Percentiles rank a stretch among this genome's conserved stretches.
phyloP scores from a whole-genome alignment of 2,888 invertebrate genomes.

The Ophion ventricosus region DNA sequence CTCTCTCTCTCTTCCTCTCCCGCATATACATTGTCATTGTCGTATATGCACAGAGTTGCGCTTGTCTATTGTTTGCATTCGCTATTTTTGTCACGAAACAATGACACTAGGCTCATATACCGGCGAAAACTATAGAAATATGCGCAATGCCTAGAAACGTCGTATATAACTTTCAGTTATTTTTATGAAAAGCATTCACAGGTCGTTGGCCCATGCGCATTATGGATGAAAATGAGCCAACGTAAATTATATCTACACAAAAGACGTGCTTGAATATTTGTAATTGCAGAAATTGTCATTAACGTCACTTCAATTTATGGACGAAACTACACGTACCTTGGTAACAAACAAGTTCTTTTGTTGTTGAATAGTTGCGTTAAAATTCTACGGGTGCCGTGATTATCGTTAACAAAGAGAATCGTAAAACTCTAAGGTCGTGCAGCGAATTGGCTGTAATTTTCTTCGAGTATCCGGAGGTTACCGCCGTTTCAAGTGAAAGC shows the following conservation, averaged over 20 bases:
- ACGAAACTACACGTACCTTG: neutral
- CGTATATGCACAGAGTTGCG: neutral
- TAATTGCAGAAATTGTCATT: neutral
- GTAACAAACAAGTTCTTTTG: neutral
- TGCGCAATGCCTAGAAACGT: neutral
- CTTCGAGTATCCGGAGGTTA: neutral
- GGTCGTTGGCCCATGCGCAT: neutral
- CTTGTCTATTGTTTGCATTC: neutral
- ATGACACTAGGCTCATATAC: neutral
- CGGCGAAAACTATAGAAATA: neutral
- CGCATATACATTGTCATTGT: neutral
- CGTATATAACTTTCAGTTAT: neutral
- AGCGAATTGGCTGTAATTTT: neutral
- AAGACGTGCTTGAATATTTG: neutral
- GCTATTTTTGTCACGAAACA: neutral
- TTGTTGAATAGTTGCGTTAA: neutral
- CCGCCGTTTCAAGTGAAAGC: too few species aligned
- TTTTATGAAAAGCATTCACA: neutral
- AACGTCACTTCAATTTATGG: neutral
- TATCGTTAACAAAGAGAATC: neutral
- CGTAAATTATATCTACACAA: neutral
- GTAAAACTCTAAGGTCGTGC: neutral
- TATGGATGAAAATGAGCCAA: neutral
- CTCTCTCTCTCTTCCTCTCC: neutral
- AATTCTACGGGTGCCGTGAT: neutral